Conservation (phyloP, 2,797 vertebrate species). For the Babyrousa celebensis region DNA sequence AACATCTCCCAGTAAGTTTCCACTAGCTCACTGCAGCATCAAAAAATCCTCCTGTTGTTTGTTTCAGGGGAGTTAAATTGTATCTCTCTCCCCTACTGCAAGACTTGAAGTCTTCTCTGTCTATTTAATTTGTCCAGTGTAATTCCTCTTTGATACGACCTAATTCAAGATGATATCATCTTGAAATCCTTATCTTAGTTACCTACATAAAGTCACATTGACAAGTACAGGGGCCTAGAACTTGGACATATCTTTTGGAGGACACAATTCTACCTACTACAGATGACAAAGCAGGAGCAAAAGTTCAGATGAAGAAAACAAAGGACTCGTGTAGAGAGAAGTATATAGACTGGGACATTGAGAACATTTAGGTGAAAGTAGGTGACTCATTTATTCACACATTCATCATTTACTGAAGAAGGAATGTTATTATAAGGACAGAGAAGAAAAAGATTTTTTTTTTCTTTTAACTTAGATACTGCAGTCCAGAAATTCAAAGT, state of each 20-base stretch:
- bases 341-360: not conserved
- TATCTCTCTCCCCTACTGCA: not conserved
- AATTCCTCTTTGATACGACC: not conserved
- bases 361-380: not conserved
- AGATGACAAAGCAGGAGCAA: not conserved
- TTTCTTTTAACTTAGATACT: not conserved
- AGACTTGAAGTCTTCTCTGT: not conserved
- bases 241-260: not conserved
- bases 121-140: not conserved
- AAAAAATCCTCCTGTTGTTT: not conserved
- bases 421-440: not conserved
- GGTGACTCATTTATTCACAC: not conserved
- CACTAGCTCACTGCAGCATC: not conserved
- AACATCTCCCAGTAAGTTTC: not conserved
- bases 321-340: not conserved
- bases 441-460: not conserved
- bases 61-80: not conserved
- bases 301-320: not conserved
- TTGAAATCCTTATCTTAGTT: not conserved
- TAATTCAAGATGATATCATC: not conserved
- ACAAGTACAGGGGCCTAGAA: not conserved
- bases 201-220: not conserved
- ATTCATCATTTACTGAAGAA: not conserved
- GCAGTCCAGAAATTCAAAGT: not conserved
- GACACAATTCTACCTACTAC: not conserved